Percentiles rank a stretch among this genome's conserved stretches.
Evolutionary conservation across 2,888 invertebrate species (phyloP).

Genomic region (Nomada fucata): DNA sequence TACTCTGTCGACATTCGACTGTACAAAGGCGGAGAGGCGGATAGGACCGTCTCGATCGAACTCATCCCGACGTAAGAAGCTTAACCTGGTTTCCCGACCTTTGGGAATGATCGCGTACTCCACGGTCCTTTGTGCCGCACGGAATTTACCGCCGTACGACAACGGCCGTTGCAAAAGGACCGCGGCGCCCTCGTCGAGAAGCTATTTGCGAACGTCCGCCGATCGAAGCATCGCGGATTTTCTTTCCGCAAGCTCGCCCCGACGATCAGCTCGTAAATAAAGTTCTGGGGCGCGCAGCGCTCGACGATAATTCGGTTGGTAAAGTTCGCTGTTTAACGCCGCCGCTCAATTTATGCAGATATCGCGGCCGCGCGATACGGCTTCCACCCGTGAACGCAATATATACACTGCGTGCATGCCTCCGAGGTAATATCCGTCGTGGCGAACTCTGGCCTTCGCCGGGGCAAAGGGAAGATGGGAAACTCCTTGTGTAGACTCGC

Average conservation of each 20-base stretch:
- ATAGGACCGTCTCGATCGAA: conserved; percentile 41
- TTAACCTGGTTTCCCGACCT: conserved; percentile 53
- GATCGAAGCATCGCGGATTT: neutral
- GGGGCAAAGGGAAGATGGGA: conserved; percentile 48
- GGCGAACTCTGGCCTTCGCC: conserved; percentile 31
- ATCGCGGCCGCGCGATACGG: conserved; percentile 4
- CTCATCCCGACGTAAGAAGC: conserved; percentile 56
- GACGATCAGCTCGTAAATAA: neutral
- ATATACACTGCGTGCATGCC: conserved; percentile 4
- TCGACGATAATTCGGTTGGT: conserved; percentile 4
- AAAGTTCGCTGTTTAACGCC: neutral
- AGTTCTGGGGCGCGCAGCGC: neutral
- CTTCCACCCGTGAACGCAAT: conserved; percentile 12
- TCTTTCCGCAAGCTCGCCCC: neutral
- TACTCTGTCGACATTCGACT: neutral
- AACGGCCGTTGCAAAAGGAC: neutral
- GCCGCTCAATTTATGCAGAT: conserved; percentile 5
- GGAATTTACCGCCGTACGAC: conserved; percentile 7
- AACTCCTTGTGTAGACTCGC: conserved; percentile 28
- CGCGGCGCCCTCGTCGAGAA: neutral
- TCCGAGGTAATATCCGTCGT: conserved; percentile 28
- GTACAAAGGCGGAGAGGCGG: neutral
- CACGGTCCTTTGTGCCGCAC: conserved; percentile 35
- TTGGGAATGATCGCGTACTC: conserved; percentile 12
- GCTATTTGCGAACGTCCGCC: conserved; percentile 5